A percentile compares a stretch with the other conserved stretches of the same genome.
Evolutionary conservation across 2,888 invertebrate species (phyloP).

Genomic region (Nomada flava): DNA sequence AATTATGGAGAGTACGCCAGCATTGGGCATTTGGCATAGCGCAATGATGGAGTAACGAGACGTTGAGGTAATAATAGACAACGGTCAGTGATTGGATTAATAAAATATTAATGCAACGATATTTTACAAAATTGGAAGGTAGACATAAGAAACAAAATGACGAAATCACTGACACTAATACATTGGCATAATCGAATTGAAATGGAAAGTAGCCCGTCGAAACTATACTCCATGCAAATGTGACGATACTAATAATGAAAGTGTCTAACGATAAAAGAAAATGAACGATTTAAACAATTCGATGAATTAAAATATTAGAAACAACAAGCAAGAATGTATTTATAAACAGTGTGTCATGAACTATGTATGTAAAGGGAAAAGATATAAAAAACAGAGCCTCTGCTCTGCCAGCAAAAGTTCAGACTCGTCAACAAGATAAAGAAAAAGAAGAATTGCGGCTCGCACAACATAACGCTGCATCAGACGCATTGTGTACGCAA

Average conservation of each 20-base stretch:
- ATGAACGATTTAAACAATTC: too few relatives aligned
- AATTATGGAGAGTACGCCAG: too few relatives aligned
- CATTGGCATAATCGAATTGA: neutral
- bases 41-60: neutral
- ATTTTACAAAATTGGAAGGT: neutral
- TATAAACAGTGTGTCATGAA: too few relatives aligned
- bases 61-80: neutral
- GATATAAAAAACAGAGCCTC: slow-evolving; percentile 6
- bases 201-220: neutral
- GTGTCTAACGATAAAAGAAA: too few relatives aligned
- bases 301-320: too few relatives aligned
- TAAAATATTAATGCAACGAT: neutral
- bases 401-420: slow-evolving; percentile 25
- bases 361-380: too few relatives aligned
- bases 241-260: neutral
- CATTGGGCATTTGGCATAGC: too few relatives aligned
- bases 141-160: neutral
- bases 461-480: slow-evolving; percentile 30
- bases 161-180: neutral
- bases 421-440: too few relatives aligned
- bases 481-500: slow-evolving; percentile 68
- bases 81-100: too few relatives aligned
- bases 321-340: neutral
- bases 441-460: slow-evolving; percentile 25
- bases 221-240: neutral